Evolutionary conservation across 2,888 invertebrate genomes (phyloP).

Genomic region (Chrysopilus asiliformis): DNA sequence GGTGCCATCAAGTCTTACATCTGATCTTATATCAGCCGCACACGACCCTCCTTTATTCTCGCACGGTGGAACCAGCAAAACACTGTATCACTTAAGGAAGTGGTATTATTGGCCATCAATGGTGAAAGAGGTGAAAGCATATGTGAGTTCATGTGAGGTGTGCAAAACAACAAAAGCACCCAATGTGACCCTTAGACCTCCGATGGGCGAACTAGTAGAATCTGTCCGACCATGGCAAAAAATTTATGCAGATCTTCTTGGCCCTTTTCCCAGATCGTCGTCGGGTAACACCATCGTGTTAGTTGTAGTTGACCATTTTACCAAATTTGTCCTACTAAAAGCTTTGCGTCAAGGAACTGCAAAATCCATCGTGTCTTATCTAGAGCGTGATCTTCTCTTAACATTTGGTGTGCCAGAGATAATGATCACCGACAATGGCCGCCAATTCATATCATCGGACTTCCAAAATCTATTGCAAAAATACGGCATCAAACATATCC

Average conservation of each 20-base stretch:
- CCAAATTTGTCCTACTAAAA: not conserved
- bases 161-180: constrained; percentile 8
- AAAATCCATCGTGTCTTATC: not conserved
- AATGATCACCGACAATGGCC: not conserved
- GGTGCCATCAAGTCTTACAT: not conserved
- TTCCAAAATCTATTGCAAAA: not conserved
- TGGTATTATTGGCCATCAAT: constrained; percentile 16
- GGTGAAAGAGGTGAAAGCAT: constrained; percentile 4
- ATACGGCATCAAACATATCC: constrained; percentile 1
- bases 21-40: constrained; percentile 1
- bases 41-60: constrained; percentile 3
- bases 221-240: not conserved
- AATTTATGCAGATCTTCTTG: constrained; percentile 1
- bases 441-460: not conserved
- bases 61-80: constrained; percentile 9
- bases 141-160: constrained; percentile 3
- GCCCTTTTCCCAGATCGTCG: not conserved
- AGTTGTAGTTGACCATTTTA: constrained; percentile 1
- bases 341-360: not conserved
- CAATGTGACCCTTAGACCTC: constrained; percentile 9
- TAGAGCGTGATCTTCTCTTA: not conserved
- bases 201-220: constrained; percentile 7
- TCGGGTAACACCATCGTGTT: constrained; percentile 2
- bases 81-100: constrained; percentile 1
- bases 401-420: not conserved